Conservation (phyloP, 2,113 vertebrate species). For the Melanostigma gelatinosum region DNA sequence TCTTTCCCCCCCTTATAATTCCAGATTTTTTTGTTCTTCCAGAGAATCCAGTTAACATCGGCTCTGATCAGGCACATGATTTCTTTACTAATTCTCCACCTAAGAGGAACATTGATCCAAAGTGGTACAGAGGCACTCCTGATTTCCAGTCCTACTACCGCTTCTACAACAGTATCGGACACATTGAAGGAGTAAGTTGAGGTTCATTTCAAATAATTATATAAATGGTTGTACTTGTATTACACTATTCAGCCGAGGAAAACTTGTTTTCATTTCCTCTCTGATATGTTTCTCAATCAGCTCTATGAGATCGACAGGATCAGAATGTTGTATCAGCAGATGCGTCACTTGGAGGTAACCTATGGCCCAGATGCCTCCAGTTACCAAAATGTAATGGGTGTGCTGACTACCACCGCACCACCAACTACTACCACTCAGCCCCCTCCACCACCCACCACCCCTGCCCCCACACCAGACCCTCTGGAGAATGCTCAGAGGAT, state of each 20-base stretch:
- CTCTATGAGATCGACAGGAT: constrained; percentile 83
- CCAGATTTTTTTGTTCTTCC: neutral
- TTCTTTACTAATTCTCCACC: constrained; percentile 75
- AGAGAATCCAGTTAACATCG: constrained; percentile 61
- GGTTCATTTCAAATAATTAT: neutral
- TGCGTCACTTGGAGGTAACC: constrained; percentile 79
- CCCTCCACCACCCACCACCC: constrained; percentile 62
- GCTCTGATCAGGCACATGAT: constrained; percentile 63
- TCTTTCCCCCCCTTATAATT: neutral
- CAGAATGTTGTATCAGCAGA: constrained; percentile 81
- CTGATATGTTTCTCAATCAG: constrained; percentile 49
- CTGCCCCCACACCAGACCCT: constrained; percentile 66
- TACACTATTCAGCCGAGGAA: neutral
- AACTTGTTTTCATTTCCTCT: neutral
- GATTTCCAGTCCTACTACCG: constrained; percentile 83
- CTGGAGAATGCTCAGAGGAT: constrained; percentile 66
- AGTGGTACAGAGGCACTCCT: constrained; percentile 74
- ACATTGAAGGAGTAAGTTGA: constrained; percentile 78
- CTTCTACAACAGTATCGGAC: constrained; percentile 83
- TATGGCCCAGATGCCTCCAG: constrained; percentile 76
- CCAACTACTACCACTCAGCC: constrained; percentile 59
- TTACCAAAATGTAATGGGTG: constrained; percentile 76
- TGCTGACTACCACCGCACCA: constrained; percentile 48
- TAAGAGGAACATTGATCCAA: constrained; percentile 70
- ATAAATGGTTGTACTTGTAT: neutral